Conservation (phyloP, 1,140 invertebrate species). For the Ylistrum balloti region DNA sequence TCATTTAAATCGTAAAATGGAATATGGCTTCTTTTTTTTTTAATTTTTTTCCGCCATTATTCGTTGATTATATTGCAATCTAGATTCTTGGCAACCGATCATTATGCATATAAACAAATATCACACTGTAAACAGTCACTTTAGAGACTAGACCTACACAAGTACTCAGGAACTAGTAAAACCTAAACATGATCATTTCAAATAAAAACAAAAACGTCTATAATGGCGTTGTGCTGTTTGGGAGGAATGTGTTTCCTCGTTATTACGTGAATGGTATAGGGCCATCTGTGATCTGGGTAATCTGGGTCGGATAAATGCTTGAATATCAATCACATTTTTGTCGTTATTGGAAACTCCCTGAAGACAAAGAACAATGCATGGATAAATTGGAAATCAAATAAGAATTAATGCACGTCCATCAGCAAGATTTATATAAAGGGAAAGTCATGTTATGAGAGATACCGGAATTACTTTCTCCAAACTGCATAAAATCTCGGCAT, state of each 20-base stretch:
- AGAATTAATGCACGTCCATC: background rate
- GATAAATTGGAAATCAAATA: background rate
- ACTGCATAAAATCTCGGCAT: no score
- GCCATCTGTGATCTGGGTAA: background rate
- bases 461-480: background rate
- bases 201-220: constrained; percentile 14
- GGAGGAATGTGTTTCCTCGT: constrained; percentile 32
- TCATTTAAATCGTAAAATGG: no score
- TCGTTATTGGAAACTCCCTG: constrained; percentile 22
- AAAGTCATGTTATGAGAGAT: background rate
- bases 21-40: no score
- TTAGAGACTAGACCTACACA: background rate
- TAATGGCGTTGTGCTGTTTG: background rate
- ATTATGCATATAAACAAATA: background rate
- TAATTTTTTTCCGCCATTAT: no score
- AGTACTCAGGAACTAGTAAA: background rate
- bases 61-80: no score
- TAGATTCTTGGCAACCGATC: background rate
- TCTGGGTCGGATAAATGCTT: constrained; percentile 25
- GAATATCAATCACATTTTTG: constrained; percentile 14
- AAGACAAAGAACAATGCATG: constrained; percentile 27
- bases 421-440: background rate
- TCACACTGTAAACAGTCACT: background rate
- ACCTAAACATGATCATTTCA: constrained; percentile 3
- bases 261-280: background rate